Base-by-base conservation (phyloP, 2,888 invertebrate species). In the Dione juno region DNA sequence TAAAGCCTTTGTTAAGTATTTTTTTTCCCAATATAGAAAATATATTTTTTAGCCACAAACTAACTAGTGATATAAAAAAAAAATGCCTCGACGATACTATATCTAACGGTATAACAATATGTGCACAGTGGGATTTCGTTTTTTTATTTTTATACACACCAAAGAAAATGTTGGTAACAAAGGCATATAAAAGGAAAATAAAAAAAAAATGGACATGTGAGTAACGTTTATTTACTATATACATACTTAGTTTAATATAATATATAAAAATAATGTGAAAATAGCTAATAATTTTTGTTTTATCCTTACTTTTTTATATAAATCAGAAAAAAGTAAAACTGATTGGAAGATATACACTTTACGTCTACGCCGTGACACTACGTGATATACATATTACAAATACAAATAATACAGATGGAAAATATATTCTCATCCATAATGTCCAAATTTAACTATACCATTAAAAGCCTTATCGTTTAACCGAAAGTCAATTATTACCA, bases 11-110 rank as follows among this genome's bases (percentile, higher is more conserved):
- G n/a, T 28, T 50, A 67, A 43, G 28, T 67, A n/a, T 35, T 52
- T 67, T 52, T 67, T 50, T 67, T 40, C 10, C 9, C 61, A 67
- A 43, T 52, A 52, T 67, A 28, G n/a, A 61, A 67, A 28, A 67
- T 67, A 67, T 21, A 59, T 50, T 61, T 64, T 65, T 58, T 59
- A 52, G 50, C 65, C 65, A 16, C 37, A 67, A 67, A 67, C 37
- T 70, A 61, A 45, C 61, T 45, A 11, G 45, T 35, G 45, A 45
- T 61, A 45, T 45, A 61, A 61, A 59, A 61, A 61, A 61, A 59
- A 61, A 35, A 45, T 61, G 11, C 59, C 57, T 35, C 52, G 40
- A 45, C 21, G 28, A 45, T 11, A 61, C 45, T 8, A 45, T 45
- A 28, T 11, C 43, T 35, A 45, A 61, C 45, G 21, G 6, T 57